Evolutionary conservation across 2,888 invertebrate genomes (phyloP).

Genomic region (Ethmia dodecea): DNA sequence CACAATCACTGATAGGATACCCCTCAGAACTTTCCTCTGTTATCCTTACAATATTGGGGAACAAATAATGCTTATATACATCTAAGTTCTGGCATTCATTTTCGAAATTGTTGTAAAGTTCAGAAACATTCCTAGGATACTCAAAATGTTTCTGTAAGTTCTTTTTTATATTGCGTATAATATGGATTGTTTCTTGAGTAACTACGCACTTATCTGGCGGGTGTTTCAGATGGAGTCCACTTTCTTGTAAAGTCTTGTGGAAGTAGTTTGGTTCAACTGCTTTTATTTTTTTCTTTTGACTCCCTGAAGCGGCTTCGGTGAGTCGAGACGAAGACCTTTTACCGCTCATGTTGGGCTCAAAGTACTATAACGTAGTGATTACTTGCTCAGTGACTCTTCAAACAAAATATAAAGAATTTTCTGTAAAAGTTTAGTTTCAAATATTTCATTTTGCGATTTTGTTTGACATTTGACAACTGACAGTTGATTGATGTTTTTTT

Average conservation of each 20-base stretch:
- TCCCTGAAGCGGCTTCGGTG: too few relatives aligned
- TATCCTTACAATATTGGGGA: constrained; percentile 51
- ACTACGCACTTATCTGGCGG: constrained; percentile 50
- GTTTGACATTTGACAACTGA: too few relatives aligned
- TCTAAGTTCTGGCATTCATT: constrained; percentile 39
- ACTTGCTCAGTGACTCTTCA: too few relatives aligned
- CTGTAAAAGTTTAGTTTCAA: too few relatives aligned
- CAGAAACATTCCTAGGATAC: constrained; percentile 74
- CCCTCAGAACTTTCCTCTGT: constrained; percentile 39
- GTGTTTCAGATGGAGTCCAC: constrained; percentile 45
- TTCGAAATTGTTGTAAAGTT: constrained; percentile 69
- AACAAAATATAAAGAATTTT: too few relatives aligned
- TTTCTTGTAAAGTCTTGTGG: constrained; percentile 40
- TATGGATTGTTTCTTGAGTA: constrained; percentile 59
- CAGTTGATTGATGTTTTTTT: too few relatives aligned
- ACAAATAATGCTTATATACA: constrained; percentile 48
- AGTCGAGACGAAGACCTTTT: too few relatives aligned
- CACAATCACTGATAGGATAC: constrained; percentile 68
- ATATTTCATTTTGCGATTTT: too few relatives aligned
- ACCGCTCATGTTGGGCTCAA: too few relatives aligned
- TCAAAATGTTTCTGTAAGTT: constrained; percentile 56
- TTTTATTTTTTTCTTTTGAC: too few relatives aligned
- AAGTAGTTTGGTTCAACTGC: too few relatives aligned
- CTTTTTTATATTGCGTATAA: constrained; percentile 66
- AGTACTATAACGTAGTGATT: too few relatives aligned